These are phyloP conservation scores for Notamacropus eugenii DNA, from an alignment of 2,797 vertebrate genomes.

Conservation along the genomic window DNA sequence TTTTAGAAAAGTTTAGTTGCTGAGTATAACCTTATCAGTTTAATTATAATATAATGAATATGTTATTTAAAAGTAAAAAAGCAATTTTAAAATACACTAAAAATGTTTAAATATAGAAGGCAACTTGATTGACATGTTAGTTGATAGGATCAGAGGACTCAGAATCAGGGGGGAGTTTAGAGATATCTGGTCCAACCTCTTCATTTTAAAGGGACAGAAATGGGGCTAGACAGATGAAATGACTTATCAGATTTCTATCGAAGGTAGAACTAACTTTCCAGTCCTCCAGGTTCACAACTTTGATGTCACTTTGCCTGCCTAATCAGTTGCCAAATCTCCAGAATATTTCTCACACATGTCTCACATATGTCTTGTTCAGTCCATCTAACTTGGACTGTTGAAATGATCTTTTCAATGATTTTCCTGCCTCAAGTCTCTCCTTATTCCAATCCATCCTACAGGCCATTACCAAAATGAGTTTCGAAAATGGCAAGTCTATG, in stretches of 20 bases:
- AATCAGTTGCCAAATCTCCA: neutral
- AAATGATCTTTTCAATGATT: neutral
- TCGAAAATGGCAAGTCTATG: conserved; percentile 8
- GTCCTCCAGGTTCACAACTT: neutral
- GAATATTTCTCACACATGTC: neutral
- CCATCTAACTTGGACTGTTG: neutral
- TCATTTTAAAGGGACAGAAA: neutral
- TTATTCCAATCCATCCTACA: neutral
- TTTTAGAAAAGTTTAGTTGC: conserved; percentile 23
- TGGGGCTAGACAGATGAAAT: neutral
- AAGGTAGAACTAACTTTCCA: neutral
- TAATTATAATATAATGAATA: neutral
- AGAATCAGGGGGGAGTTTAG: neutral
- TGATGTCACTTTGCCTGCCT: neutral
- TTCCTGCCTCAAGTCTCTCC: neutral
- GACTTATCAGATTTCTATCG: neutral
- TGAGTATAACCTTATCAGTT: conserved; percentile 44
- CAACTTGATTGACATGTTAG: neutral
- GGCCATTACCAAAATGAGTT: neutral
- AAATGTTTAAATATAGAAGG: neutral
- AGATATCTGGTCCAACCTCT: neutral
- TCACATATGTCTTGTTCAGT: neutral
- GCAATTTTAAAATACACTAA: neutral
- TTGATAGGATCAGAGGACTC: neutral
- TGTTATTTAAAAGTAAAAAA: neutral